These are phyloP conservation scores for Aurelia sp. DNA, from an alignment of 30 jellyfish, hydroid and myxozoan genomes.

Conservation along the genomic window DNA sequence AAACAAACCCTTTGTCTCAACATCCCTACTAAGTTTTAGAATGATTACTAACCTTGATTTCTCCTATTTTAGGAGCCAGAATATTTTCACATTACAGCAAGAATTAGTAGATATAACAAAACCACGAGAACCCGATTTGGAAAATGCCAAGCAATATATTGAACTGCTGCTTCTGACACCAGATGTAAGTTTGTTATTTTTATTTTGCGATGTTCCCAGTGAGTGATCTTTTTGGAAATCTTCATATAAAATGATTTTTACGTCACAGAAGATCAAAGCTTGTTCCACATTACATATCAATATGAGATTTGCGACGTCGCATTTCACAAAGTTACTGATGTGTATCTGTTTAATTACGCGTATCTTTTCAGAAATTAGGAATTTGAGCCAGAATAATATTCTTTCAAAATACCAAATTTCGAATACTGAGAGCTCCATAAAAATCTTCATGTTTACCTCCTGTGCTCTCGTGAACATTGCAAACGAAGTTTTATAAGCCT, in stretches of 20 bases:
- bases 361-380: too few species aligned
- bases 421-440: too few species aligned
- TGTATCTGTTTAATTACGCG: too few species aligned
- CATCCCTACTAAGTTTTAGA: too few species aligned
- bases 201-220: background rate
- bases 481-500: too few species aligned
- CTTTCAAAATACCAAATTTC: too few species aligned
- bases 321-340: background rate
- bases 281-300: background rate
- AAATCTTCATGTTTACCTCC: too few species aligned
- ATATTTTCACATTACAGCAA: constrained; percentile 95
- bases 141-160: constrained; percentile 91
- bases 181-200: constrained; percentile 66
- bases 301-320: background rate
- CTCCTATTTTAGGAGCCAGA: constrained; percentile 79
- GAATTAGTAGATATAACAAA: constrained; percentile 84
- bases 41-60: too few species aligned
- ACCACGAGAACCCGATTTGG: constrained; percentile 97
- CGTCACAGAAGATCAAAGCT: background rate
- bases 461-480: too few species aligned
- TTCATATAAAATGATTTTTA: background rate
- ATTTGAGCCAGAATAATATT: too few species aligned
- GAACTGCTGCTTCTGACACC: constrained; percentile 93
- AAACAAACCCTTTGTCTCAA: too few species aligned
- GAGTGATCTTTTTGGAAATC: background rate